Conservation (phyloP, 2,113 vertebrate species). For the Ophiodon elongatus region DNA sequence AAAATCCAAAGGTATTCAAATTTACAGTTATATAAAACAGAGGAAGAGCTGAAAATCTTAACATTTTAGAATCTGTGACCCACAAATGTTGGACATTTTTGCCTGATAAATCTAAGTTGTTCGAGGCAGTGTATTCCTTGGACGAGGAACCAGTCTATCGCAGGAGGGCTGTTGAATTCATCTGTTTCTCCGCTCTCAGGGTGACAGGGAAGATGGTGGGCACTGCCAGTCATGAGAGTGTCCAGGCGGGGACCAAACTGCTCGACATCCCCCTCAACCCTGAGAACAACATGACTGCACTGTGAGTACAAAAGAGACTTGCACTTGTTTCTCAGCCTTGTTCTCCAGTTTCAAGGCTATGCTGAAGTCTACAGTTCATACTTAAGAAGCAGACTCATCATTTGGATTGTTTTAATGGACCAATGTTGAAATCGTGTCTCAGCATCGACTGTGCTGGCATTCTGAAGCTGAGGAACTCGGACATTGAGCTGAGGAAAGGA, state of each 20-base stretch:
- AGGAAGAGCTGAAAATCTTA: too few species aligned
- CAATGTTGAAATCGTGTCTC: not conserved
- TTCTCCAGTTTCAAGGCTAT: not conserved
- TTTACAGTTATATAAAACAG: not conserved
- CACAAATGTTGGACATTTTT: not conserved
- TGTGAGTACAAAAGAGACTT: conserved; percentile 81
- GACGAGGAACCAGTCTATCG: not conserved
- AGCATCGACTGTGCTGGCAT: conserved; percentile 96
- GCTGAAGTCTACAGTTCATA: too few species aligned
- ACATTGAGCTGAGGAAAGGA: conserved; percentile 94
- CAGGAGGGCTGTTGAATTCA: not conserved
- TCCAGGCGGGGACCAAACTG: conserved; percentile 92
- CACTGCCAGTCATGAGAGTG: conserved; percentile 92
- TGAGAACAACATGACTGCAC: conserved; percentile 93
- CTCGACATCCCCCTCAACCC: conserved; percentile 92
- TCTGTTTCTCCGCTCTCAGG: conserved; percentile 66
- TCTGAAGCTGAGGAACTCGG: conserved; percentile 93
- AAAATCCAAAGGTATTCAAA: not conserved
- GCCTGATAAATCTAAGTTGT: not conserved
- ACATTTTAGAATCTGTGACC: too few species aligned
- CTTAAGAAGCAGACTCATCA: not conserved
- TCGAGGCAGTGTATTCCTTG: not conserved
- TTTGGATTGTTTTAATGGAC: not conserved
- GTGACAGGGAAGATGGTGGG: conserved; percentile 96
- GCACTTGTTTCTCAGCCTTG: not conserved